A percentile compares a stretch with the other conserved stretches of the same genome.
These are phyloP conservation scores for Brachystomella parvula DNA, from an alignment of 1,140 invertebrate species.

Conservation along the genomic window DNA sequence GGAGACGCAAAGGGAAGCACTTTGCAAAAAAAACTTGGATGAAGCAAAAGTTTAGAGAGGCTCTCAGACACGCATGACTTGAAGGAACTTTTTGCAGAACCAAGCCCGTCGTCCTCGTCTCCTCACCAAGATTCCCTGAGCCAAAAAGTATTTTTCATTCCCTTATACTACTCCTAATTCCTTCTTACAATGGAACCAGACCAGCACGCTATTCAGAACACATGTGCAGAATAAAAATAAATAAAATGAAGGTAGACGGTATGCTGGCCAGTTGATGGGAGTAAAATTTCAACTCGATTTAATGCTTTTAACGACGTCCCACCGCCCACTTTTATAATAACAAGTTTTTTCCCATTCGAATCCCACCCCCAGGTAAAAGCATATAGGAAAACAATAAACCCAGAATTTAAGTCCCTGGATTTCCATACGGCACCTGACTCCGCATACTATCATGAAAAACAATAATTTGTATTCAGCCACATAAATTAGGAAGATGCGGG, in stretches of 20 bases:
- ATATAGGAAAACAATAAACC: too few species aligned
- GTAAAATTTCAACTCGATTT: conserved; percentile 16
- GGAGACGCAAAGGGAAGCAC: neutral
- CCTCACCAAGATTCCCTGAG: too few species aligned
- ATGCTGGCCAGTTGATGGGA: conserved; percentile 9
- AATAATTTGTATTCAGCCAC: too few species aligned
- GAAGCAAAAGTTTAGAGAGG: neutral
- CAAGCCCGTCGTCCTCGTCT: too few species aligned
- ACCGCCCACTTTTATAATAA: conserved; percentile 21
- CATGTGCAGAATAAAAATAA: neutral
- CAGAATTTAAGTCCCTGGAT: too few species aligned
- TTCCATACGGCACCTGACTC: too few species aligned
- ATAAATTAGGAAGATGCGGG: too few species aligned
- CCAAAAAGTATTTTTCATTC: too few species aligned
- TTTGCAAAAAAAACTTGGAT: neutral
- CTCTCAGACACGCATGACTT: neutral
- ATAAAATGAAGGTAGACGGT: neutral
- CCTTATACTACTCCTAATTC: too few species aligned
- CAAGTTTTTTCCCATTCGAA: neutral
- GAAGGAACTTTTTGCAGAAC: neutral
- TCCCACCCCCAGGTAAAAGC: neutral
- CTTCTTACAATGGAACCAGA: neutral
- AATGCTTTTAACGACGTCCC: conserved; percentile 1
- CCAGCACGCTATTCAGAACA: neutral
- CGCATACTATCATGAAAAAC: too few species aligned